Base-by-base conservation (phyloP, 2,797 vertebrate genomes). In the Muraenolepis orangiensis region DNA sequence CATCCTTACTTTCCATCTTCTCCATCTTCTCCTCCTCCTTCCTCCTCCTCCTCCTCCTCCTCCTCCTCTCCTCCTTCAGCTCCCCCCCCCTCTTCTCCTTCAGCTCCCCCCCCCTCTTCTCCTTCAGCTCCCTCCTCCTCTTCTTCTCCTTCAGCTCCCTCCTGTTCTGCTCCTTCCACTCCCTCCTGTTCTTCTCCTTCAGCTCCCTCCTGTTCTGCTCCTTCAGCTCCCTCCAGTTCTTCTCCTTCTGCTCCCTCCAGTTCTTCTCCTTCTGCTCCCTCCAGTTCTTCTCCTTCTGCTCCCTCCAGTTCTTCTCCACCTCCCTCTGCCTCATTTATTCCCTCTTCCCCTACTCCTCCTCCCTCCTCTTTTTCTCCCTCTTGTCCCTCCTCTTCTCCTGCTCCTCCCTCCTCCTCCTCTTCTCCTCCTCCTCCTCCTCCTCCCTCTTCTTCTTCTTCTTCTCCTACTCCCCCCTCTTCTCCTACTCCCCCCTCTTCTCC, bases 301-400 rank as follows among this genome's bases (percentile, higher is more conserved):
- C 46, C 6, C 42, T 77, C 67, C n/a, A n/a, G n/a, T 12, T 13
- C 78, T 51, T 81, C 76, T 66, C 86, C 69, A n/a, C n/a, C n/a
- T n/a, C n/a, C n/a, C n/a, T n/a, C n/a, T n/a, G n/a, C n/a, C n/a
- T n/a, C n/a, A n/a, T n/a, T n/a, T n/a, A n/a, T n/a, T n/a, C 8
- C 32, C 32, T 51, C 42, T 18, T 20, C 42, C 20, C 42, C 42
- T 34, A 4, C 32, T 8, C 3, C 32, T n/a, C 46, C 46, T 6
- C 16, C 40, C 38, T 1, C 40, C 38, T 42, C 40, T 16, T 14
- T 13, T n/a, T n/a, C n/a, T n/a, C n/a, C n/a, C n/a, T n/a, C 77
- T 72, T 81, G 57, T 23, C 57, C 70, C 36, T 64, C 74, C 28
- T 78, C 46, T 36, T 26, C 1, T 6, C n/a, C n/a, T n/a, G 29